A percentile compares a stretch with the other conserved stretches of the same genome.
phyloP scores from a whole-genome alignment of 2,113 vertebrate genomes.

The Notechis scutatus region DNA sequence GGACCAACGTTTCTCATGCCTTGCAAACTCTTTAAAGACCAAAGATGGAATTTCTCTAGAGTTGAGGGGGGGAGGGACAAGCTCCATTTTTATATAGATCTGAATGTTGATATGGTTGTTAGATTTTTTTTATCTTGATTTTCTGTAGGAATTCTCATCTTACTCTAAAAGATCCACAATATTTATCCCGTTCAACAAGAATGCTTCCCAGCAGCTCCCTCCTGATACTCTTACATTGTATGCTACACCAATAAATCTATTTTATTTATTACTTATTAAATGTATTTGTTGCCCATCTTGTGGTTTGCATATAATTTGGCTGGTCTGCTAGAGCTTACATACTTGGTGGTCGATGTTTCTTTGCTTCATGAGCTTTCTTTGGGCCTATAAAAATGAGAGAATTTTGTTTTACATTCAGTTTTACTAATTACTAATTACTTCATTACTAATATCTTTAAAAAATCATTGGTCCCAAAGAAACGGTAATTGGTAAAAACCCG shows the following conservation, averaged over 20 bases:
- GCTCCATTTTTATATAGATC: neutral
- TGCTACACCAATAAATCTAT: no score
- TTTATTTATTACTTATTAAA: no score
- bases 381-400: neutral
- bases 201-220: neutral
- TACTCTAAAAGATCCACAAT: neutral
- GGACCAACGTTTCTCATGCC: neutral
- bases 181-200: neutral
- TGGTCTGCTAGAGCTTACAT: no score
- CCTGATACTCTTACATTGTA: neutral
- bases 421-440: no score
- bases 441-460: neutral
- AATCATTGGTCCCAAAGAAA: neutral
- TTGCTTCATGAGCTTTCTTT: neutral
- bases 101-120: neutral
- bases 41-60: neutral
- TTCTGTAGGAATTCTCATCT: neutral
- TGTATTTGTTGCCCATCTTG: no score
- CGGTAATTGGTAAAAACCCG: neutral
- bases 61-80: neutral
- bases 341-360: neutral
- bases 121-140: neutral
- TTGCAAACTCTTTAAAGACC: neutral
- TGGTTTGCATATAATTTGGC: no score
- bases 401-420: neutral